Conservation (phyloP, 2,113 vertebrate species). For the Oryzias woworae region DNA sequence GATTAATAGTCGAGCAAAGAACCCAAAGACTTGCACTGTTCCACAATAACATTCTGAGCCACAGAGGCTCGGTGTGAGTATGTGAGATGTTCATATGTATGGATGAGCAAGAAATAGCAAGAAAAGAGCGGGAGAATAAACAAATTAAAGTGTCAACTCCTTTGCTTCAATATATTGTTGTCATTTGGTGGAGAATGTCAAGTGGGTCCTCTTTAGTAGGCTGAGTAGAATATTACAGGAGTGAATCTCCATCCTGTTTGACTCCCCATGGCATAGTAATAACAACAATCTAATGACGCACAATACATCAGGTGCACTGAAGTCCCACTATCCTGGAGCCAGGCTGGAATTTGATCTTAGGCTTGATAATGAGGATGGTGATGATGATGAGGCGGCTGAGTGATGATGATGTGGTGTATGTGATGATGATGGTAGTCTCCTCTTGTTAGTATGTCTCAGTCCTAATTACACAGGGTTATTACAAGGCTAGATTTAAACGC, state of each 20-base stretch:
- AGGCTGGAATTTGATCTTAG: conserved; percentile 64
- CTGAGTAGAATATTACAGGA: conserved; percentile 66
- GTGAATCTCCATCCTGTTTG: conserved; percentile 70
- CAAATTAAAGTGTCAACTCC: conserved; percentile 61
- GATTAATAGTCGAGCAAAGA: conserved; percentile 45
- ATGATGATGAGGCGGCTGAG: conserved; percentile 75
- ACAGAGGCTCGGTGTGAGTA: conserved; percentile 3
- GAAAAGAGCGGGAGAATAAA: conserved; percentile 46
- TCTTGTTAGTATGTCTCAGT: conserved; percentile 71
- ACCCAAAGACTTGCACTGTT: conserved; percentile 33
- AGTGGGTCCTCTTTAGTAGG: conserved; percentile 58
- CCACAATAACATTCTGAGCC: conserved; percentile 8
- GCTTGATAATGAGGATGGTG: conserved; percentile 71
- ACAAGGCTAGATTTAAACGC: conserved; percentile 66
- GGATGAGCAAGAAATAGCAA: conserved; percentile 11
- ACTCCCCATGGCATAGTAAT: conserved; percentile 74
- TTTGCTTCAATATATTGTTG: conserved; percentile 69
- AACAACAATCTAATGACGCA: conserved; percentile 74
- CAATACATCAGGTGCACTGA: conserved; percentile 73
- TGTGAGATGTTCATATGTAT: conserved; percentile 23
- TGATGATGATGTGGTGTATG: conserved; percentile 70
- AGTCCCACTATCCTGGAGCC: conserved; percentile 67
- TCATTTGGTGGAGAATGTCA: conserved; percentile 74
- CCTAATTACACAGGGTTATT: conserved; percentile 73
- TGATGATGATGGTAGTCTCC: conserved; percentile 70